Conservation (phyloP, 2,888 invertebrate genomes). For the Catocala sponsa region DNA sequence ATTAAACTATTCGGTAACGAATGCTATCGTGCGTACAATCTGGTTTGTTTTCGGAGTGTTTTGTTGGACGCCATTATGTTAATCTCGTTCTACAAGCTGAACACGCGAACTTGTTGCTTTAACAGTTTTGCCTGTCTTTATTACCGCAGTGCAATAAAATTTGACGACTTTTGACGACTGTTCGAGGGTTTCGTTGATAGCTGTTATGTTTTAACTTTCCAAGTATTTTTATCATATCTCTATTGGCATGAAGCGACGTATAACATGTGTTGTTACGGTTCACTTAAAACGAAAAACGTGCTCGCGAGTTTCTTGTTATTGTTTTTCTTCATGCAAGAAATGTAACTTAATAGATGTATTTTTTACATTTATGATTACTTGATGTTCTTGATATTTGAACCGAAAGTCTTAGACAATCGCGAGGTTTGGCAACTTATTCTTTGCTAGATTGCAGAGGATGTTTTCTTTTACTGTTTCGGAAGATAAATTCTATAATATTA, state of each 20-base stretch:
- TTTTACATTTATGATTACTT: no score
- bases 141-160: slow-evolving; percentile 38
- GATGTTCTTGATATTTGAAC: no score
- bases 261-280: no score
- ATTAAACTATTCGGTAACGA: slow-evolving; percentile 50
- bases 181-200: slow-evolving; percentile 3
- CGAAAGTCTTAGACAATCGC: no score
- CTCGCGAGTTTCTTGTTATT: no score
- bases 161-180: slow-evolving; percentile 25
- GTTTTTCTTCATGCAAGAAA: no score
- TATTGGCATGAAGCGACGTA: background rate
- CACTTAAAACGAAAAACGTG: no score
- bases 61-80: slow-evolving; percentile 72
- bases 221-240: background rate
- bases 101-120: slow-evolving; percentile 85
- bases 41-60: slow-evolving; percentile 63
- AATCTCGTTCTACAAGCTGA: slow-evolving; percentile 58
- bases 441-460: no score
- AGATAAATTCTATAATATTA: no score
- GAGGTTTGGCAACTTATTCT: no score
- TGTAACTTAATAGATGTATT: no score
- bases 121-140: slow-evolving; percentile 49
- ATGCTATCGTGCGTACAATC: slow-evolving; percentile 52
- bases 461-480: no score
- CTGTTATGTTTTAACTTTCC: slow-evolving; percentile 1